Evolutionary conservation across 2,113 vertebrate species (phyloP), one percentile per base, ranked within the genome.

Genomic region (Nestor notabilis): DNA sequence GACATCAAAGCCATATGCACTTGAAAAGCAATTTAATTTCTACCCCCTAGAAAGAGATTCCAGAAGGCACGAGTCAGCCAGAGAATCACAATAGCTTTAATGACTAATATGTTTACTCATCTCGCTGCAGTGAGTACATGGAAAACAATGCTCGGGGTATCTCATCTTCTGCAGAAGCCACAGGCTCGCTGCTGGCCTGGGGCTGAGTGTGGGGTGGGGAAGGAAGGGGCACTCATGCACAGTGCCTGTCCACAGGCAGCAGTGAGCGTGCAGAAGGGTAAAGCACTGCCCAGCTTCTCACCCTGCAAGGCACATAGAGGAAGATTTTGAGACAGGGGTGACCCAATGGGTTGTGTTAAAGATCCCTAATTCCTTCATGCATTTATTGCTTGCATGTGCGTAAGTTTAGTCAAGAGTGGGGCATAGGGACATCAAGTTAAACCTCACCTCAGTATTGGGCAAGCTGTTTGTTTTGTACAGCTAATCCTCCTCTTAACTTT

Each of bases 101-200:
- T 86, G 95, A 83, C 85, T 83, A 89, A 89, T 87, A 60, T 92
- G 92, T 97, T 97, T 96, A 96, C 88, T 93, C 2, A 6, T 94
- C 88, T 92, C 5, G 1, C 90, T 66, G 82, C 81, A 56, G 63
- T 7, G 79, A 94, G 29, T n/a, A 58, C 2, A 0, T 46, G 63
- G 43, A 55, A 75, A 91, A 65, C 1, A 64, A 94, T 85, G 87
- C 90, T 93, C 4, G 0, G 37, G 58, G 87, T 61, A 72, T 31
- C 82, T 92, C 90, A 65, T 89, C 87, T 77, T 35, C 33, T 1
- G 1, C n/a, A 70, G 81, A 44, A 89, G 78, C 44, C 60, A 79
- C 33, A 2, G 0, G 2, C 47, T 80, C 39, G 49, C 41, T 92
- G 68, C 46, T 60, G 66, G 66, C 52, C 82, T 10, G 33, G 46